Conservation (phyloP, 1,140 invertebrate species). For the Diachasma alloeum region DNA sequence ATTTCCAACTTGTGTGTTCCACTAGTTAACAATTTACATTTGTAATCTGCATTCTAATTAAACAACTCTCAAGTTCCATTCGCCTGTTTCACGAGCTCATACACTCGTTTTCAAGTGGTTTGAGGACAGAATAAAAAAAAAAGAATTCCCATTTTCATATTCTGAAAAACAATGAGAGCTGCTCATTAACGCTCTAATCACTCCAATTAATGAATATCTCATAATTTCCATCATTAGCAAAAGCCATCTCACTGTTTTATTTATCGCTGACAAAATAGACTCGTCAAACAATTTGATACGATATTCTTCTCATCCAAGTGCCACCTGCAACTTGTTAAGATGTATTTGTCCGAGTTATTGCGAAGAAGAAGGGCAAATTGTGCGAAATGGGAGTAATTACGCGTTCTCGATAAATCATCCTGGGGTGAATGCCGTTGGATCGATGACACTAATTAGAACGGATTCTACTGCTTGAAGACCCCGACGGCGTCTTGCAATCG, state of each 20-base stretch:
- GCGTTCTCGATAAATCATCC: slow-evolving; percentile 24
- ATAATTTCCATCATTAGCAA: no score
- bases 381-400: slow-evolving; percentile 27
- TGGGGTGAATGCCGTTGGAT: slow-evolving; percentile 12
- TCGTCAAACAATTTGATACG: background rate
- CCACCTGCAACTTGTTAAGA: background rate
- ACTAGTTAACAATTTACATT: slow-evolving; percentile 34
- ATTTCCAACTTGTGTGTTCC: slow-evolving; percentile 29
- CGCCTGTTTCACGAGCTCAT: slow-evolving; percentile 1
- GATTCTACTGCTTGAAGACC: background rate
- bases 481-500: background rate
- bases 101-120: background rate
- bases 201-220: no score
- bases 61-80: slow-evolving; percentile 33
- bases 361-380: background rate
- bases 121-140: background rate
- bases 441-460: slow-evolving; percentile 29
- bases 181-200: no score
- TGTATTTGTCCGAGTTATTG: slow-evolving; percentile 3
- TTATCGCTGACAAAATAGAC: background rate
- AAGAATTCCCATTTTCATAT: background rate
- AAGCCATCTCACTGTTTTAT: no score
- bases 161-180: no score
- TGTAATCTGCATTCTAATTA: slow-evolving; percentile 40
- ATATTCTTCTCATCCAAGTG: background rate